Evolutionary conservation across 1,140 invertebrate genomes (phyloP).

Genomic region (Plectus sambesii): DNA sequence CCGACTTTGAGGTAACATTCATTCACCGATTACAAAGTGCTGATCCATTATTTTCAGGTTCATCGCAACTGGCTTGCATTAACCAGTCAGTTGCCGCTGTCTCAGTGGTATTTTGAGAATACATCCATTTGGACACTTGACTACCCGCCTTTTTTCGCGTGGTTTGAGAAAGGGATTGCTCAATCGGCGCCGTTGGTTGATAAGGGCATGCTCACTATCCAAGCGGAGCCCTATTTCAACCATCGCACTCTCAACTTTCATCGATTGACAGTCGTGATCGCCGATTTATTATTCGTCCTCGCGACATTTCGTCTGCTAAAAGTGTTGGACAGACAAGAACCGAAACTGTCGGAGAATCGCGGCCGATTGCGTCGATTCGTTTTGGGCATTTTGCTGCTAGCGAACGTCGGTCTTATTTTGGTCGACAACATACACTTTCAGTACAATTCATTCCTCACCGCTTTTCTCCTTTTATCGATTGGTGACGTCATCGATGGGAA

Average conservation of each 20-base stretch:
- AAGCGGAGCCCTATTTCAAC: constrained; percentile 74
- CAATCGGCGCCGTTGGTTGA: constrained; percentile 65
- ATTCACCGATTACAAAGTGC: constrained; percentile 6
- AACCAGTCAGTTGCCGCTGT: constrained; percentile 66
- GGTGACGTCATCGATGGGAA: constrained; percentile 54
- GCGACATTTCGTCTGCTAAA: constrained; percentile 55
- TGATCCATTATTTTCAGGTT: constrained; percentile 53
- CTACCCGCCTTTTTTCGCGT: constrained; percentile 97
- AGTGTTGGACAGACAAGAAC: neutral
- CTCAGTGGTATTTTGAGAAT: constrained; percentile 73
- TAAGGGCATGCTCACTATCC: constrained; percentile 69
- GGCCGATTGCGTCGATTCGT: constrained; percentile 40
- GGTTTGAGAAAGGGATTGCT: constrained; percentile 79
- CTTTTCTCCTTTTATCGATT: constrained; percentile 77
- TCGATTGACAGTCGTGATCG: constrained; percentile 72
- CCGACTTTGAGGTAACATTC: constrained; percentile 52
- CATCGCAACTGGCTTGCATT: constrained; percentile 98
- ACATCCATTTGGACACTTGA: constrained; percentile 96
- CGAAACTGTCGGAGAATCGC: neutral
- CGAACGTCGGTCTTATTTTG: constrained; percentile 76
- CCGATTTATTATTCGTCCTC: constrained; percentile 70
- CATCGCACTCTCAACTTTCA: constrained; percentile 72
- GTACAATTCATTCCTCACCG: constrained; percentile 94
- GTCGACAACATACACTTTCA: constrained; percentile 99
- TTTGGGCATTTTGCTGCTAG: constrained; percentile 56